Evolutionary conservation across 2,797 vertebrate species (phyloP), one percentile per base, ranked within the genome.

Genomic region (Poecilia wingei): DNA sequence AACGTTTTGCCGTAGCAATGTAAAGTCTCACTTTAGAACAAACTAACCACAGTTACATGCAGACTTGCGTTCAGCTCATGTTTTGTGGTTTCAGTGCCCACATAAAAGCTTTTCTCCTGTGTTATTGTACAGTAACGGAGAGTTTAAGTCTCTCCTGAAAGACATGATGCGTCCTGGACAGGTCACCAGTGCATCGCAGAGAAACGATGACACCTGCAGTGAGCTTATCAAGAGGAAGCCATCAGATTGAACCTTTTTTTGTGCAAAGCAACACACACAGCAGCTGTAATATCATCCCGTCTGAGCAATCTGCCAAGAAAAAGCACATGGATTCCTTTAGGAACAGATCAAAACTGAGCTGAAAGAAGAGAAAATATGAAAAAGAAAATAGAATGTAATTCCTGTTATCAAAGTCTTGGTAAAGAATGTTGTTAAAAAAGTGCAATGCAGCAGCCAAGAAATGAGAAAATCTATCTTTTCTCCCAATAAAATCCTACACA

Each of bases 351-450:
- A 49, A 55, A 75, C 41, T 3, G 47, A 53, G 45, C 28, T 33
- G 5, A 31, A 43, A 33, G 64, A n/a, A 31, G 9, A n/a, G 33
- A 57, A 74, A 3, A 77, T 71, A 64, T 5, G 4, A 22, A 64
- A 22, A 76, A 55, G 72, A n/a, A 51, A 75, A 75, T 0, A 39
- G 74, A 78, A 55, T 74, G 39, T 31, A 31, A 61, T 25, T 28
- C 16, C 39, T 68, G 41, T 31, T 25, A 59, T 33, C 28, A 12
- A 36, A 41, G 31, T 39, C 31, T 73, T 8, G 25, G n/a, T 70
- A 0, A 20, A 47, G 9, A 41, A 41, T 76, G 39, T 49, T 66
- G 13, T 72, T 49, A 69, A 77, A 57, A 73, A 22, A 22, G 36
- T 8, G 8, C 18, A 20, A 39, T 10, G 22, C 18, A 39, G 18